Evolutionary conservation across 64 coral and sea anemone genomes (phyloP).

Genomic region (Pachyseris speciosa): DNA sequence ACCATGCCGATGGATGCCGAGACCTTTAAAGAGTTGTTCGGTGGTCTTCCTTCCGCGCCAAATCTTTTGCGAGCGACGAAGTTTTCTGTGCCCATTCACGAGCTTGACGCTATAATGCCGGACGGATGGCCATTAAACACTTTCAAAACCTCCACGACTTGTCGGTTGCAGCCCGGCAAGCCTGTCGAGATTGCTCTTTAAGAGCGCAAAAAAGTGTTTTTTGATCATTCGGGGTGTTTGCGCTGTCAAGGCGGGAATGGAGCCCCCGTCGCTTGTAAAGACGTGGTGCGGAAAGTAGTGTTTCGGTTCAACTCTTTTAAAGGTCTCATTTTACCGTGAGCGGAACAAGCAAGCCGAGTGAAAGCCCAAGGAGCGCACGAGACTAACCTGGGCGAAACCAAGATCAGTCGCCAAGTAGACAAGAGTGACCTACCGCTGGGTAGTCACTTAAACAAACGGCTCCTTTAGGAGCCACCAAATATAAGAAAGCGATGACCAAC

Average conservation of each 20-base stretch:
- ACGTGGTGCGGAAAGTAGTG: conserved; percentile 22
- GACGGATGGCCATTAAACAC: conserved; percentile 59
- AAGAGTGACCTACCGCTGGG: not conserved
- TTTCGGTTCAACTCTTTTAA: conserved; percentile 28
- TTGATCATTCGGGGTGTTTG: conserved; percentile 44
- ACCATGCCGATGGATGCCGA: conserved; percentile 12
- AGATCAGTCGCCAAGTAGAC: not conserved
- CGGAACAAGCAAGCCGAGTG: conserved; percentile 13
- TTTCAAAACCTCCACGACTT: conserved; percentile 58
- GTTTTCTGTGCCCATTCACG: too few relatives aligned
- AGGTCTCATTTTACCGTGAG: conserved; percentile 41
- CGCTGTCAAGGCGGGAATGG: conserved; percentile 27
- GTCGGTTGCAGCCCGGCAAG: too few relatives aligned
- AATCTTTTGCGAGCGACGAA: too few relatives aligned
- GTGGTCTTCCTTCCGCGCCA: too few relatives aligned
- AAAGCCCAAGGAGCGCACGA: too few relatives aligned
- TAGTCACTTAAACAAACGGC: conserved; percentile 16
- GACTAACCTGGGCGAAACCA: conserved; percentile 17
- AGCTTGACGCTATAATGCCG: conserved; percentile 28
- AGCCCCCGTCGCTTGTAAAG: too few relatives aligned
- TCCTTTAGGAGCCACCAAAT: too few relatives aligned
- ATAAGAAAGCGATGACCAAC: conserved; percentile 25
- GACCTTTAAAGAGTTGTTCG: too few relatives aligned
- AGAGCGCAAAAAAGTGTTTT: conserved; percentile 49
- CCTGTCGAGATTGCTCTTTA: conserved; percentile 15